Evolutionary conservation across 1,140 invertebrate species (phyloP).

Genomic region (Sminthurides bifidus): DNA sequence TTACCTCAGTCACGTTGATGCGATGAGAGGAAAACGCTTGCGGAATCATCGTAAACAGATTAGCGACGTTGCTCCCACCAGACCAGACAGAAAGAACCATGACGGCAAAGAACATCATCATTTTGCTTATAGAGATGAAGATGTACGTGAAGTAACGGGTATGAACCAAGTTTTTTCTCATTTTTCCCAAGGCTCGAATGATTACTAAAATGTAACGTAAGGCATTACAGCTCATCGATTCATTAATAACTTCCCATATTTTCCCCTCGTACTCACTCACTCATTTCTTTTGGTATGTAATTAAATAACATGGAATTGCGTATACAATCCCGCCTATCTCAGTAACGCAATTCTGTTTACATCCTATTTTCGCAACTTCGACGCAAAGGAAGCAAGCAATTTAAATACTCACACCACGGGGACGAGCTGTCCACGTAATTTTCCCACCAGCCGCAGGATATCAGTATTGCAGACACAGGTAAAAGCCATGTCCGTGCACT

Average conservation of each 20-base stretch:
- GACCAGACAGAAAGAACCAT: conserved; percentile 58
- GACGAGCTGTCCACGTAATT: conserved; percentile 81
- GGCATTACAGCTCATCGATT: too few species aligned
- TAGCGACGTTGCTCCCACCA: conserved; percentile 60
- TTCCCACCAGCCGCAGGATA: conserved; percentile 92
- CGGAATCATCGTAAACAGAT: conserved; percentile 62
- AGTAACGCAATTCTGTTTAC: too few species aligned
- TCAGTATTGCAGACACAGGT: conserved; percentile 65
- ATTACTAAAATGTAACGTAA: too few species aligned
- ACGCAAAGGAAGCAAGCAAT: background rate
- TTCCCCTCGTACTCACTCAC: too few species aligned
- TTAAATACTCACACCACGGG: conserved; percentile 47
- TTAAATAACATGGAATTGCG: background rate
- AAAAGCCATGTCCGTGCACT: conserved; percentile 65
- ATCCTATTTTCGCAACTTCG: too few species aligned
- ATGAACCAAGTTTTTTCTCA: conserved; percentile 65
- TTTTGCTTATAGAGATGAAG: conserved; percentile 80
- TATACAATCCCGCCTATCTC: background rate
- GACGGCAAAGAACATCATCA: conserved; percentile 61
- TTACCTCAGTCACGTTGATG: conserved; percentile 61
- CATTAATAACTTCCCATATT: too few species aligned
- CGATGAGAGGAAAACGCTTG: conserved; percentile 63
- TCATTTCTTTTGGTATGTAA: background rate
- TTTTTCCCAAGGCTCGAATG: conserved; percentile 63
- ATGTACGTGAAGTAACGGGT: conserved; percentile 79